Base-by-base conservation (phyloP, 2,888 invertebrate genomes). In the Dryobota labecula region DNA sequence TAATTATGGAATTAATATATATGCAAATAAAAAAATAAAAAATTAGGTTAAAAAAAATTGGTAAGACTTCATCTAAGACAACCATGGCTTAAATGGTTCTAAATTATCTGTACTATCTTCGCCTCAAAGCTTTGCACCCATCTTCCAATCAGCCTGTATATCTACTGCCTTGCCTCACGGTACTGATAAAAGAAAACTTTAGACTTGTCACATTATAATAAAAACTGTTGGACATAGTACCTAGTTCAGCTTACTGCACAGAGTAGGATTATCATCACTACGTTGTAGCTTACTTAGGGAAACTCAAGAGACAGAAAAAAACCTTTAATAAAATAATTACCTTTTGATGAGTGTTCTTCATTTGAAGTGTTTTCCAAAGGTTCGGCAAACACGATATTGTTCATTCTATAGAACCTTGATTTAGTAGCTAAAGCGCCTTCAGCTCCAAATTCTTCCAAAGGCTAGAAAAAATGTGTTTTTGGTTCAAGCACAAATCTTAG, bases 351-450 rank as follows among this genome's bases (percentile, higher is more conserved):
- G 2, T 30, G 49, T 20, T 24, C 57, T 49, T 80, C 43, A 51
- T n/a, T 47, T 6, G 7, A 18, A 11, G 41, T 36, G 9, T 6
- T 56, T 49, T 57, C 24, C 15, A 85, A 68, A 9, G 84, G 78
- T n/a, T 85, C 85, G 0, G 84, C 85, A 54, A 84, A 83, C 20
- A 84, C 73, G 13, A 70, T n/a, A 33, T 41, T 68, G n/a, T 83
- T 70, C 2, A 76, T 33, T 73, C 56, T 69, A 33, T 70, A 58
- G 47, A 30, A 74, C 24, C 30, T 68, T 13, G 63, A 18, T 27
- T 45, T 24, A 43, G 20, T n/a, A 24, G n/a, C 1, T 33, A 60
- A 43, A 7, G 11, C 11, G 15, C 5, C 15, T 33, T 65, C 64
- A 18, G 24, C 20, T n/a, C 9, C 36, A 33, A 61, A 18, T 43